Conservation (phyloP, 2,888 invertebrate genomes). For the Carpatolechia fugitivella region DNA sequence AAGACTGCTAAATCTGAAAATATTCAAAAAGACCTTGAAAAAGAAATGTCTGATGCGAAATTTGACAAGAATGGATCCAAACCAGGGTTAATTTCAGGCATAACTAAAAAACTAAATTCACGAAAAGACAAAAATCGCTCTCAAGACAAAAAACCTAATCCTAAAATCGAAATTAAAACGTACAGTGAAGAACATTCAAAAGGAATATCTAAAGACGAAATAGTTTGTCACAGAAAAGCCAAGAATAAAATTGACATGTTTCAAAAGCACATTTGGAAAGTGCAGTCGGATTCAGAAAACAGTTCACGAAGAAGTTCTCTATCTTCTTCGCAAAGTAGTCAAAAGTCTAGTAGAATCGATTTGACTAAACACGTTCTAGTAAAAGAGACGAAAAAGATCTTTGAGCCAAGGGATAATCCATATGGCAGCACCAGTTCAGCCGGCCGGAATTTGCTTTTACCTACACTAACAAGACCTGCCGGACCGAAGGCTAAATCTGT, state of each 20-base stretch:
- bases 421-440: conserved; percentile 44
- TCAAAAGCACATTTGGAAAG: conserved; percentile 66
- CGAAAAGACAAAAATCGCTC: conserved; percentile 51
- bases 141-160: conserved; percentile 46
- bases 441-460: conserved; percentile 41
- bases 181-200: conserved; percentile 59
- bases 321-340: conserved; percentile 52
- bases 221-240: conserved; percentile 65
- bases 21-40: conserved; percentile 20
- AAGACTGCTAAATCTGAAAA: conserved; percentile 36
- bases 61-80: conserved; percentile 40
- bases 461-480: conserved; percentile 38
- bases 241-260: conserved; percentile 73
- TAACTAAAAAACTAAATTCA: conserved; percentile 60
- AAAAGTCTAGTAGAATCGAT: conserved; percentile 32
- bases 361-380: conserved; percentile 40
- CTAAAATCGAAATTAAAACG: conserved; percentile 63
- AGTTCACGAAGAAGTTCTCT: conserved; percentile 60
- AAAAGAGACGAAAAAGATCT: conserved; percentile 58
- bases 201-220: conserved; percentile 61
- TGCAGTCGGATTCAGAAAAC: conserved; percentile 61
- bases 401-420: conserved; percentile 49
- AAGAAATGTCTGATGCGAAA: conserved; percentile 28
- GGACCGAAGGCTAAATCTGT: conserved; percentile 48
- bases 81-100: conserved; percentile 56